These are phyloP conservation scores for Drosophila ficusphila DNA, from an alignment of 1,140 invertebrate species.

Conservation along the genomic window DNA sequence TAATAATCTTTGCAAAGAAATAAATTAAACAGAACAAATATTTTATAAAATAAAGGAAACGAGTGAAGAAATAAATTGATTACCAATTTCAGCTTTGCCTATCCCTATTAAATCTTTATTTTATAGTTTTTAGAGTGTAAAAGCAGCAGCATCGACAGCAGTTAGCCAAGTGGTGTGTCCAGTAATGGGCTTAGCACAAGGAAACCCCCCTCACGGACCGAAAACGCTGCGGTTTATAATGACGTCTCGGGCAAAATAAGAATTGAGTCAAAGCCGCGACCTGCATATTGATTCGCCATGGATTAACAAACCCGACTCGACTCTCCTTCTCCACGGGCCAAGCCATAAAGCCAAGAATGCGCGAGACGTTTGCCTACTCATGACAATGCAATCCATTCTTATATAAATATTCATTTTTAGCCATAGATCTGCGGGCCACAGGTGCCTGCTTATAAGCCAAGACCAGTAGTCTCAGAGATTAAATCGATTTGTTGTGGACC, in stretches of 20 bases:
- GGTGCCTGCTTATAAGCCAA: conserved; percentile 37
- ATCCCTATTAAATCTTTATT: too few relatives aligned
- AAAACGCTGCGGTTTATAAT: conserved; percentile 62
- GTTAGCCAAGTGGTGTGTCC: conserved; percentile 71
- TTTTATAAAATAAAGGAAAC: too few relatives aligned
- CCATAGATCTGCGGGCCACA: conserved; percentile 18
- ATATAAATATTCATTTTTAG: conserved; percentile 44
- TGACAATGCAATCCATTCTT: conserved; percentile 40
- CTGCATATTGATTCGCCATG: conserved; percentile 67
- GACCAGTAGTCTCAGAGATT: conserved; percentile 36
- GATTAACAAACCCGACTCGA: conserved; percentile 30
- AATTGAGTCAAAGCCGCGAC: conserved; percentile 40
- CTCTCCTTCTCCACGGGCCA: conserved; percentile 14
- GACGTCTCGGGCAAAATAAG: conserved; percentile 47
- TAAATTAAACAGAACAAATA: too few relatives aligned
- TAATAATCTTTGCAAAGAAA: too few relatives aligned
- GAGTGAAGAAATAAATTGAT: too few relatives aligned
- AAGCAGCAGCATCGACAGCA: conserved; percentile 20
- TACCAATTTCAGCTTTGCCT: too few relatives aligned
- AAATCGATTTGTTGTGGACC: conserved; percentile 25
- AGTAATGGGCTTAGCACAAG: conserved; percentile 76
- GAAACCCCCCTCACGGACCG: conserved; percentile 28
- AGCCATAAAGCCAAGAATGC: conserved; percentile 55
- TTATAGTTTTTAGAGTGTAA: not conserved
- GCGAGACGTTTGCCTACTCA: conserved; percentile 34